phyloP scores from a whole-genome alignment of 1,140 invertebrate species.

The Metaphire vulgaris region DNA sequence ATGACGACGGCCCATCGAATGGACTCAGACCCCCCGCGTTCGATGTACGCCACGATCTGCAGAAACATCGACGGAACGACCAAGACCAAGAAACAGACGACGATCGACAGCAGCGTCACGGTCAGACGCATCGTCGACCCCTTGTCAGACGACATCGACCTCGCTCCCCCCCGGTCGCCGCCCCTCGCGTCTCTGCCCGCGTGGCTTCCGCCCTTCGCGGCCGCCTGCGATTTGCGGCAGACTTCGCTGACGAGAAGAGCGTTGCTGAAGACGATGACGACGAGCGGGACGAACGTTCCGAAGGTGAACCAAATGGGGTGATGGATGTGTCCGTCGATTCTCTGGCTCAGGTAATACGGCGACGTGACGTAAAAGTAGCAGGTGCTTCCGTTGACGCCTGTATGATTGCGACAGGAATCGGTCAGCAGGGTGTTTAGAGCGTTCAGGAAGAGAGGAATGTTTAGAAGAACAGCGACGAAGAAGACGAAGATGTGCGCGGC shows the following conservation, averaged over 20 bases:
- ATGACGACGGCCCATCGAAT: conserved; percentile 10
- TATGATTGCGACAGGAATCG: neutral
- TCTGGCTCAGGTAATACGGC: neutral
- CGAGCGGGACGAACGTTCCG: conserved; percentile 17
- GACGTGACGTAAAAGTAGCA: neutral
- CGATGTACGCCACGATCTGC: neutral
- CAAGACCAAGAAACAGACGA: neutral
- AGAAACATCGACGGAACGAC: neutral
- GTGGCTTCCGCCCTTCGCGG: neutral
- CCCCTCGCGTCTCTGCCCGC: neutral
- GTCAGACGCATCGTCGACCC: neutral
- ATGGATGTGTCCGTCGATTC: neutral
- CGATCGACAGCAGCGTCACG: neutral
- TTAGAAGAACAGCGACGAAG: conserved; percentile 12
- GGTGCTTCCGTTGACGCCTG: neutral
- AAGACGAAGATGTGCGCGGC: neutral
- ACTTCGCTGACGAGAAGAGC: neutral
- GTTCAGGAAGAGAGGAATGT: conserved; percentile 19
- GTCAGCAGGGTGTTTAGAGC: neutral
- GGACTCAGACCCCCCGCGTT: neutral
- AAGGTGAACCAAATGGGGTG: conserved; percentile 15
- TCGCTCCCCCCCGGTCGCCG: neutral
- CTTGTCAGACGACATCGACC: neutral
- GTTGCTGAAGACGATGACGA: neutral
- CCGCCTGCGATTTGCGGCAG: neutral